These are phyloP conservation scores for Caenorhabditis brenneri DNA, from an alignment of 1,140 invertebrate genomes.

Conservation along the genomic window DNA sequence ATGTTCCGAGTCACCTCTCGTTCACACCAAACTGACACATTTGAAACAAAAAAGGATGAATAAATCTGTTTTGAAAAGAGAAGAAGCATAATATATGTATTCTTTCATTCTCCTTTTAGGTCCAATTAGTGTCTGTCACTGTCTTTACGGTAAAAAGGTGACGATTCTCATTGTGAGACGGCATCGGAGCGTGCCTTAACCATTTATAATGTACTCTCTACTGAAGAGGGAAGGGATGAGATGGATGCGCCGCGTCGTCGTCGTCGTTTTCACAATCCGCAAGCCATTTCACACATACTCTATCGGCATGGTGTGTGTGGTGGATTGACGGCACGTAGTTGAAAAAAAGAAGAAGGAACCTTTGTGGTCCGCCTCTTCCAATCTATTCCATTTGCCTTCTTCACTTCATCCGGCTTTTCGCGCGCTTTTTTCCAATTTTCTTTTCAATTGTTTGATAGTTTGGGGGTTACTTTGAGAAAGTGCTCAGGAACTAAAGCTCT, in stretches of 20 bases:
- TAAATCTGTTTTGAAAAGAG: not conserved
- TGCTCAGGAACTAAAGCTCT: not conserved
- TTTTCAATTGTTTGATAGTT: not conserved
- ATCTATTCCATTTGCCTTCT: not conserved
- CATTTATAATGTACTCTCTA: conserved; percentile 34
- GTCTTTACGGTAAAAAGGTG: not conserved
- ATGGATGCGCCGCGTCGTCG: not conserved
- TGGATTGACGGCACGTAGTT: not conserved
- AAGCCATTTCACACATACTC: conserved; percentile 41
- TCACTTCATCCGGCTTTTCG: not conserved
- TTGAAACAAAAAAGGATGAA: conserved; percentile 6
- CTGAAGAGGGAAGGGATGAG: not conserved
- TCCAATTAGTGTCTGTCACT: not conserved
- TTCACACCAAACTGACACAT: not conserved
- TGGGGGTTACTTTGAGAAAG: not conserved
- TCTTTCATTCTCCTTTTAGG: not conserved
- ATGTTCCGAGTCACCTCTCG: not conserved
- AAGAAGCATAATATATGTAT: not conserved
- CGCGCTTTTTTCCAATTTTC: not conserved
- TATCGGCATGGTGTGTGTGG: conserved; percentile 33
- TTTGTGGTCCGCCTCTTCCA: not conserved
- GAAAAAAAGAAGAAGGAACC: not conserved
- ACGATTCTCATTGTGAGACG: conserved; percentile 4
- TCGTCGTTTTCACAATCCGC: not conserved
- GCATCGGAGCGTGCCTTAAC: conserved; percentile 24